Conservation (phyloP, 1,140 invertebrate species). For the Aphidius gifuensis region DNA sequence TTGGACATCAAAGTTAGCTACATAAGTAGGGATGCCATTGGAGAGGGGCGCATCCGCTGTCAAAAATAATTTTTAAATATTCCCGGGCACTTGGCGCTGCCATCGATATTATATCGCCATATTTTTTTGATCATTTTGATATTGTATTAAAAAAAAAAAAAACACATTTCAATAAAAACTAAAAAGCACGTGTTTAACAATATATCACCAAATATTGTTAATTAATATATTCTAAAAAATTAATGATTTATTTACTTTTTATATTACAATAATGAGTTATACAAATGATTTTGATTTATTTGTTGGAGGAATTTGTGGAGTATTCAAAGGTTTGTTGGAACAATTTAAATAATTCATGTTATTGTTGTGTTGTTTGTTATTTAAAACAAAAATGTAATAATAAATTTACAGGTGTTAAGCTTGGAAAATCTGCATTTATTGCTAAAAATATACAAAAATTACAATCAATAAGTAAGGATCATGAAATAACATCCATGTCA, state of each 20-base stretch:
- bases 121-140: no score
- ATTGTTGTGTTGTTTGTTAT: conserved; percentile 1
- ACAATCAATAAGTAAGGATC: conserved; percentile 48
- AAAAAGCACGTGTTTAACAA: no score
- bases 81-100: no score
- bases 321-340: conserved; percentile 49
- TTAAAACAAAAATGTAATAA: conserved; percentile 1
- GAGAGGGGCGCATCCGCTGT: no score
- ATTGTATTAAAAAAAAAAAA: no score
- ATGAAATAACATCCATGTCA: conserved; percentile 65
- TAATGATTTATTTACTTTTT: neutral
- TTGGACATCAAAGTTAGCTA: no score
- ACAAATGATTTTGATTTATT: conserved; percentile 46
- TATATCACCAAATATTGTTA: no score
- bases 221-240: no score
- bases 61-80: no score
- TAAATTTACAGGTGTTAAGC: conserved; percentile 41
- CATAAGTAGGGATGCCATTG: no score
- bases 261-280: conserved; percentile 30
- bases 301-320: conserved; percentile 47
- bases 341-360: neutral
- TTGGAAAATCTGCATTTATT: conserved; percentile 40
- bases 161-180: no score
- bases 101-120: no score
- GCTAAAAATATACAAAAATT: conserved; percentile 59